phyloP scores from a whole-genome alignment of 2,113 vertebrate species.

The Stegastes partitus region DNA sequence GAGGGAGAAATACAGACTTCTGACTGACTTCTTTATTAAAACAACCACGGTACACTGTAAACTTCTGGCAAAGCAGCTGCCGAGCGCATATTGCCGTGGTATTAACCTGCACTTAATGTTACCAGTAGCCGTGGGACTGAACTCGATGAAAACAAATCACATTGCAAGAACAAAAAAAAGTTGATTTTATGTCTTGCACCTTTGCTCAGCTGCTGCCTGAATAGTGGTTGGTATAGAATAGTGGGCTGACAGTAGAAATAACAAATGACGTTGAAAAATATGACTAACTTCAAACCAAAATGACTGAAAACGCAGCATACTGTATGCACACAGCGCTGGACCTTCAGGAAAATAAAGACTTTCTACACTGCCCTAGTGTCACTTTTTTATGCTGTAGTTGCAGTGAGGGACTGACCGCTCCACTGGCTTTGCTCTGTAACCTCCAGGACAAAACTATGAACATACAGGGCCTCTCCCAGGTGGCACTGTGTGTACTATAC shows the following conservation, averaged over 20 bases:
- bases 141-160: background rate
- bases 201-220: background rate
- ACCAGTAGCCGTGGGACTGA: background rate
- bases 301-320: background rate
- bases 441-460: conserved; percentile 20
- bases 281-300: conserved; percentile 13
- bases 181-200: background rate
- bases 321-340: background rate
- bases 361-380: background rate
- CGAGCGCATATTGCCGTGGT: background rate
- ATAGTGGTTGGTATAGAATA: background rate
- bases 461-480: background rate
- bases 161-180: background rate
- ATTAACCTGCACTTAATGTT: background rate
- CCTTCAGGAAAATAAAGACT: background rate
- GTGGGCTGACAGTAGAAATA: background rate
- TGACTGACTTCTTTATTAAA: background rate
- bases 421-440: conserved; percentile 4
- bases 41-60: background rate
- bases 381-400: background rate
- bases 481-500: background rate
- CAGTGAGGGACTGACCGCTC: background rate
- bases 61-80: background rate
- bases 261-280: background rate
- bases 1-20: background rate